phyloP scores from a whole-genome alignment of 2,797 vertebrate genomes.

The Myotis daubentonii region DNA sequence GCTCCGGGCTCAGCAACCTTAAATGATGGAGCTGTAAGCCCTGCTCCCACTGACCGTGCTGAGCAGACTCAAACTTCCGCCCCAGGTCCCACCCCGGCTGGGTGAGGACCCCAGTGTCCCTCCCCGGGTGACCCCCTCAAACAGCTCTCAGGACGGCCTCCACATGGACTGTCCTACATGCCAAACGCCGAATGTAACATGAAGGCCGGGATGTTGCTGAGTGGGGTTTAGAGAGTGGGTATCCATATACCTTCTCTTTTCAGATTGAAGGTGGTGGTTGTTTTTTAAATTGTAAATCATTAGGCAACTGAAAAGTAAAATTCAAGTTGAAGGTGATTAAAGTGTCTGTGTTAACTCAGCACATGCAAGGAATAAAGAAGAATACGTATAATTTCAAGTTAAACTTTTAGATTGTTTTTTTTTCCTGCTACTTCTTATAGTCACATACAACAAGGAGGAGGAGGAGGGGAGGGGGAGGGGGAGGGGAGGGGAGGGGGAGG shows the following conservation, averaged over 20 bases:
- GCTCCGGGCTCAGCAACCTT: slow-evolving; percentile 37
- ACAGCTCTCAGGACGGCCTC: background rate
- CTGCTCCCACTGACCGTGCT: slow-evolving; percentile 37
- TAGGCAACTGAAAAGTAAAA: slow-evolving; percentile 5
- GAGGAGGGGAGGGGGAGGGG: too few species aligned
- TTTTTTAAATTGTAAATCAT: background rate
- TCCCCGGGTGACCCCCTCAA: background rate
- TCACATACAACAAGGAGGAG: background rate
- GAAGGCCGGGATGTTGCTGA: background rate
- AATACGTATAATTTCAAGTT: background rate
- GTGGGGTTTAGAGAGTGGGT: background rate
- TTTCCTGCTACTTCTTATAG: background rate
- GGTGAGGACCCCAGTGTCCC: background rate
- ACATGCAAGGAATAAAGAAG: background rate
- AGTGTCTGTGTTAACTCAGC: background rate
- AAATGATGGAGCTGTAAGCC: background rate
- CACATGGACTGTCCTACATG: background rate
- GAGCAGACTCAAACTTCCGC: background rate
- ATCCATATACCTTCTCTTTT: background rate
- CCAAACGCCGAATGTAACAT: slow-evolving; percentile 37
- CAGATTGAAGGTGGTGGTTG: background rate
- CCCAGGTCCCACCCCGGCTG: background rate
- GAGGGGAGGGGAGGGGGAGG: too few species aligned
- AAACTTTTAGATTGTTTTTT: background rate
- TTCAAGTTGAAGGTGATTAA: background rate